Conservation (phyloP, 2,113 vertebrate genomes). For the Gymnogyps californianus region DNA sequence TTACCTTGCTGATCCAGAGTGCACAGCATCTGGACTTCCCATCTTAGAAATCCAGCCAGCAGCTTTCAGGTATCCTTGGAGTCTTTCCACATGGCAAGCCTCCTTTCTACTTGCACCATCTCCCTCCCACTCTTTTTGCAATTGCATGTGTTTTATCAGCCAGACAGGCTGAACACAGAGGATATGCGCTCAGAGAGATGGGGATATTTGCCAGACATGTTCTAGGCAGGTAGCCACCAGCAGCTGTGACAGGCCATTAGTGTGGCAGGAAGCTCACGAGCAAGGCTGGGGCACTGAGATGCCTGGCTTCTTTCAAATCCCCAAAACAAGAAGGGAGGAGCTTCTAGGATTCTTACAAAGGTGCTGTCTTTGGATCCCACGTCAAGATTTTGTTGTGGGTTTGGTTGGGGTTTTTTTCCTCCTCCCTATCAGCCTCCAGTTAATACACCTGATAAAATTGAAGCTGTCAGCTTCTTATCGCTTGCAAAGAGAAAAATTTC, state of each 20-base stretch:
- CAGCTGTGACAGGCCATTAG: background rate
- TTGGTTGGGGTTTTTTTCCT: background rate
- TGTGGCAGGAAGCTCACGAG: background rate
- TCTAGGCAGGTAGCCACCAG: background rate
- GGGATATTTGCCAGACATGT: background rate
- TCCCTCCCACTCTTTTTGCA: background rate
- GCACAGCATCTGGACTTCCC: background rate
- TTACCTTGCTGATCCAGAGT: background rate
- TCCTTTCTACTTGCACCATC: background rate
- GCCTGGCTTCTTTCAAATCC: background rate
- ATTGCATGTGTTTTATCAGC: background rate
- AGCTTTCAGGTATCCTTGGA: background rate
- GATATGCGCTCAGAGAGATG: background rate
- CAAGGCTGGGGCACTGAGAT: background rate
- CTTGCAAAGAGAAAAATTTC: background rate
- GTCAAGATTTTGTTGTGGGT: background rate
- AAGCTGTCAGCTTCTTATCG: background rate
- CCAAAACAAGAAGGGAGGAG: background rate
- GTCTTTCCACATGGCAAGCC: background rate
- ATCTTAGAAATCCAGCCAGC: background rate
- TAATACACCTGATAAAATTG: background rate
- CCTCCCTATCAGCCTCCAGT: background rate
- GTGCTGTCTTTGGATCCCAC: background rate
- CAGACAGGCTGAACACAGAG: background rate
- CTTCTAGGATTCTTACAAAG: background rate